Conservation (phyloP, 2,797 vertebrate genomes). For the Acanthurus tractus region DNA sequence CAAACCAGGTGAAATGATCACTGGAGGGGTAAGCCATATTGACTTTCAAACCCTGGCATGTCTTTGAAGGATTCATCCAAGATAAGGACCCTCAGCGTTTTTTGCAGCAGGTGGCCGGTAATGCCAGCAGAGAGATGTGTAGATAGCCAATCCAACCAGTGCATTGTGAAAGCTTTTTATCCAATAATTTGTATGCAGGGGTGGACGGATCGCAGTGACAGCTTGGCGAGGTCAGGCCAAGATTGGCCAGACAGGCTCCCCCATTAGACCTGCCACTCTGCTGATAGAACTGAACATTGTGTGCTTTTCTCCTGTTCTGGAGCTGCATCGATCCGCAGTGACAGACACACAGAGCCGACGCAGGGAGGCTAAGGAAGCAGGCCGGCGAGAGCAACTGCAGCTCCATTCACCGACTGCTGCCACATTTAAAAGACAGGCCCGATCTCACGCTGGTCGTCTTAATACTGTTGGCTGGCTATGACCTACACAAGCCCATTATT, state of each 20-base stretch:
- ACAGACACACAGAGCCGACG: conserved; percentile 44
- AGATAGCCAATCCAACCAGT: conserved; percentile 25
- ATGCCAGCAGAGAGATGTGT: conserved; percentile 30
- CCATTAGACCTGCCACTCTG: conserved; percentile 63
- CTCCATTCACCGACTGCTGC: conserved; percentile 36
- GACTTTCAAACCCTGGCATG: conserved; percentile 27
- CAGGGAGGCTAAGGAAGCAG: conserved; percentile 30
- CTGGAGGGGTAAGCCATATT: conserved; percentile 10
- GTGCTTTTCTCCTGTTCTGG: conserved; percentile 49
- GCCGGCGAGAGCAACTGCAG: conserved; percentile 43
- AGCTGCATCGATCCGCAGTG: conserved; percentile 66
- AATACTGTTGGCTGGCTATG: conserved; percentile 9
- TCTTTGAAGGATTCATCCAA: conserved; percentile 18
- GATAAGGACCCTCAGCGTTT: conserved; percentile 15
- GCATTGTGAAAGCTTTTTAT: conserved; percentile 28
- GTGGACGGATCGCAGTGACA: conserved; percentile 48
- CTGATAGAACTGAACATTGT: conserved; percentile 55
- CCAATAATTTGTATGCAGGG: conserved; percentile 42
- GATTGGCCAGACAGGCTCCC: conserved; percentile 47
- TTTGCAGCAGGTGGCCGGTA: conserved; percentile 20
- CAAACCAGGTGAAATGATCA: not conserved
- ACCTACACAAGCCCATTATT: conserved; percentile 5
- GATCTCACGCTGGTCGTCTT: conserved; percentile 26
- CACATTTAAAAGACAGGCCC: conserved; percentile 27
- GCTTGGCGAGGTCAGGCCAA: conserved; percentile 50